Evolutionary conservation across 2,888 invertebrate species (phyloP).

Genomic region (Brachypterus glaber): DNA sequence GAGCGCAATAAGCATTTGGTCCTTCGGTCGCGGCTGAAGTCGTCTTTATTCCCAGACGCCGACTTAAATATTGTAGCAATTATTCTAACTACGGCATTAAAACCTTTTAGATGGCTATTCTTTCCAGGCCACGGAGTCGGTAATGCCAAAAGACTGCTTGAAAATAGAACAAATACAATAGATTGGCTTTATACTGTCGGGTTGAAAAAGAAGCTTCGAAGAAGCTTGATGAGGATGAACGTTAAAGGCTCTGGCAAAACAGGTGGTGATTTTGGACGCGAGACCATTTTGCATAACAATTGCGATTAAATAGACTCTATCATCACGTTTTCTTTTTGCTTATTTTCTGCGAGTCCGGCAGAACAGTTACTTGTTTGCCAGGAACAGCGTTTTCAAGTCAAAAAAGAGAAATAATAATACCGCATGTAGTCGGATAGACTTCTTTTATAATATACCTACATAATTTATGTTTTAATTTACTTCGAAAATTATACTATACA

Average conservation of each 20-base stretch:
- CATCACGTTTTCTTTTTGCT: slow-evolving; percentile 38
- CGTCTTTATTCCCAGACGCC: slow-evolving; percentile 35
- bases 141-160: slow-evolving; percentile 36
- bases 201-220: slow-evolving; percentile 36
- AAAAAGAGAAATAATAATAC: too few species aligned
- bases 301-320: slow-evolving; percentile 40
- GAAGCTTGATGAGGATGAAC: slow-evolving; percentile 41
- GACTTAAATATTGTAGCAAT: slow-evolving; percentile 43
- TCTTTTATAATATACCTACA: too few species aligned
- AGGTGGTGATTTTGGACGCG: slow-evolving; percentile 41
- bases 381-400: too few species aligned
- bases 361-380: too few species aligned
- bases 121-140: slow-evolving; percentile 40
- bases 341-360: slow-evolving; percentile 39
- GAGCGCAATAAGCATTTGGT: too few species aligned
- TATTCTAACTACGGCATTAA: slow-evolving; percentile 44
- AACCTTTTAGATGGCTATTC: slow-evolving; percentile 43
- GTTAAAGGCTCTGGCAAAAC: slow-evolving; percentile 37
- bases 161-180: slow-evolving; percentile 43
- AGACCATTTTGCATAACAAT: slow-evolving; percentile 43
- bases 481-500: too few species aligned
- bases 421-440: too few species aligned
- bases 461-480: too few species aligned
- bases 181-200: slow-evolving; percentile 40
- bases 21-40: slow-evolving; percentile 19